A percentile compares a stretch with the other conserved stretches of the same genome.
phyloP scores from a whole-genome alignment of 2,888 invertebrate genomes.

The Cremastinae sp. region DNA sequence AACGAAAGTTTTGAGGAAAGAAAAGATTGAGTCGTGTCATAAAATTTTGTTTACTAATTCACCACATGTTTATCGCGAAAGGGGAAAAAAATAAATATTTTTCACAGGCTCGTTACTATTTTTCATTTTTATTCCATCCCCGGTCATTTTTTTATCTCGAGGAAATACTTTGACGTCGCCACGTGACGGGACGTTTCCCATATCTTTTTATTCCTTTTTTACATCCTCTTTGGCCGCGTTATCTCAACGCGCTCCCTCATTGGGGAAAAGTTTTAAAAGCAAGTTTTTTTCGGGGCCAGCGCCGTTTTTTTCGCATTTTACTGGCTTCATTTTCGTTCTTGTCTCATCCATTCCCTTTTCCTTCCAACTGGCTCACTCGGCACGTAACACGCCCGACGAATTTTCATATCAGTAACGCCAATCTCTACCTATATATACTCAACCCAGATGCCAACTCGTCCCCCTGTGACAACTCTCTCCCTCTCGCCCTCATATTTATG shows the following conservation, averaged over 20 bases:
- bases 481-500: conserved; percentile 69
- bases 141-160: neutral
- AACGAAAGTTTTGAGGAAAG: too few species aligned
- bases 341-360: conserved; percentile 18
- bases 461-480: conserved; percentile 13
- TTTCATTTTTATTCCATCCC: neutral
- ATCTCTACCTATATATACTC: neutral
- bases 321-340: conserved; percentile 7
- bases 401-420: conserved; percentile 67
- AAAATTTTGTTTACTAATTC: neutral
- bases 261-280: neutral
- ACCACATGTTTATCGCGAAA: neutral
- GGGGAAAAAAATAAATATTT: conserved; percentile 17
- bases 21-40: too few species aligned
- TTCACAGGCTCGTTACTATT: neutral
- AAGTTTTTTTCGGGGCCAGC: neutral
- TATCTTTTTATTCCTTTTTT: neutral
- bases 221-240: too few species aligned
- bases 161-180: neutral
- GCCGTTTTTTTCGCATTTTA: conserved; percentile 2
- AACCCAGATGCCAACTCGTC: conserved; percentile 2
- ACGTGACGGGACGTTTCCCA: neutral
- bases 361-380: conserved; percentile 38
- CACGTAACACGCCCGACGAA: conserved; percentile 67
- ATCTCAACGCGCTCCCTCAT: neutral